Percentiles rank a stretch among this genome's conserved stretches.
Conservation (phyloP, 92 coral and sea anemone genomes). For the Umimayanthus chanpuru region DNA sequence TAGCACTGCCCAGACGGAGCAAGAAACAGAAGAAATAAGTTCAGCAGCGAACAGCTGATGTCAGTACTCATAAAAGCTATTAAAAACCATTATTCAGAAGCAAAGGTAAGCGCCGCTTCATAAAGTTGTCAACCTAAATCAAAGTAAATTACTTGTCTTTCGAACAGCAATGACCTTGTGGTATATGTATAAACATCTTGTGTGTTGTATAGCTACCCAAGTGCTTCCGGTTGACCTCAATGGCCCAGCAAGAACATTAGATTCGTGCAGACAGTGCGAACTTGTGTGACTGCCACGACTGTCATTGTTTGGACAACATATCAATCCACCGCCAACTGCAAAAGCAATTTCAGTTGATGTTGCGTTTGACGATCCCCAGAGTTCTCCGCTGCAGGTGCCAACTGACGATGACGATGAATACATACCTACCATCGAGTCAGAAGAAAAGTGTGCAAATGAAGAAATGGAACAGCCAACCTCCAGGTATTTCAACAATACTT, state of each 20-base stretch:
- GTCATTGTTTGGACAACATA: not conserved
- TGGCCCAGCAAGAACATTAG: slow-evolving; percentile 7
- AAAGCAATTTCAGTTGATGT: not conserved
- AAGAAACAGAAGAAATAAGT: not conserved
- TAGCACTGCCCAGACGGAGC: not conserved
- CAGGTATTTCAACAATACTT: no score
- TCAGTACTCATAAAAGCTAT: not conserved
- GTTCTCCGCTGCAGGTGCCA: not conserved
- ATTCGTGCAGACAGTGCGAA: slow-evolving; percentile 19
- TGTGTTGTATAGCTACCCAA: slow-evolving; percentile 13
- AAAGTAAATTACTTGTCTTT: not conserved
- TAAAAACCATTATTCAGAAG: slow-evolving; percentile 1
- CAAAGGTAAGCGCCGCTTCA: slow-evolving; percentile 1
- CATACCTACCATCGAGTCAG: slow-evolving; percentile 1
- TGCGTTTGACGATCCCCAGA: not conserved
- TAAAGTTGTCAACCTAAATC: not conserved
- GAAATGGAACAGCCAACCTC: not conserved
- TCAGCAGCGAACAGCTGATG: not conserved
- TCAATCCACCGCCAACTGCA: not conserved
- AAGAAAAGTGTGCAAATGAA: slow-evolving; percentile 6
- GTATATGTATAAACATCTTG: not conserved
- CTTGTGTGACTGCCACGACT: slow-evolving; percentile 4
- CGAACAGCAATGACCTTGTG: not conserved
- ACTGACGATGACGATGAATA: slow-evolving; percentile 6
- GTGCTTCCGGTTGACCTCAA: slow-evolving; percentile 12